phyloP scores from a whole-genome alignment of 2,797 vertebrate species.

The Neosilurus hyrtlii region DNA sequence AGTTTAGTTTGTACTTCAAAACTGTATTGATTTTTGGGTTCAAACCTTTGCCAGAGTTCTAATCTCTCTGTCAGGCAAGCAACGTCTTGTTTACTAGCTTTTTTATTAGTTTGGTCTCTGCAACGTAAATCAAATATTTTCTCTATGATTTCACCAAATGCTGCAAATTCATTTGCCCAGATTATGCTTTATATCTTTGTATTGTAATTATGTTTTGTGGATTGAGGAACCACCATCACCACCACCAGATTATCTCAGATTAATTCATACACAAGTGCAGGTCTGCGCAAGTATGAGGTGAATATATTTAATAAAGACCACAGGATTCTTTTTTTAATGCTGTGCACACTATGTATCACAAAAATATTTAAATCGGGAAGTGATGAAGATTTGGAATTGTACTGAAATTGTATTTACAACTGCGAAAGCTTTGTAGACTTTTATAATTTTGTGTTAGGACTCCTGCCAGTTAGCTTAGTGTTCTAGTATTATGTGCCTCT shows the following conservation, averaged over 20 bases:
- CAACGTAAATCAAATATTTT: neutral
- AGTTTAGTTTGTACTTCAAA: neutral
- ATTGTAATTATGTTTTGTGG: no score
- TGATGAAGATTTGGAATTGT: neutral
- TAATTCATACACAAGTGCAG: neutral
- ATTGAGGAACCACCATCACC: neutral
- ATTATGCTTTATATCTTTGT: neutral
- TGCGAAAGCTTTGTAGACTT: neutral
- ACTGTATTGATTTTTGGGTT: neutral
- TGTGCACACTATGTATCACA: neutral
- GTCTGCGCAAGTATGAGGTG: neutral
- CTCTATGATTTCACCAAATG: neutral
- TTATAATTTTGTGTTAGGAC: neutral
- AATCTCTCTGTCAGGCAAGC: neutral
- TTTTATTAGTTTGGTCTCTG: neutral
- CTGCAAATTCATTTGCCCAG: neutral
- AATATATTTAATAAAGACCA: neutral
- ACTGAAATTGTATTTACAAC: conserved; percentile 3
- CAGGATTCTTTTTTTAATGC: neutral
- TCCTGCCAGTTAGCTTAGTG: no score
- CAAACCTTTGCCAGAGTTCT: neutral
- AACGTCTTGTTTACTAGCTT: neutral
- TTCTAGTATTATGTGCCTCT: no score
- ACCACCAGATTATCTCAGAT: neutral
- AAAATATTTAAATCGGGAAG: conserved; percentile 1